Evolutionary conservation across 30 jellyfish, hydroid and myxozoan species (phyloP), one percentile per base, ranked within the genome.

Genomic region (Pseudorhiza aurosa): DNA sequence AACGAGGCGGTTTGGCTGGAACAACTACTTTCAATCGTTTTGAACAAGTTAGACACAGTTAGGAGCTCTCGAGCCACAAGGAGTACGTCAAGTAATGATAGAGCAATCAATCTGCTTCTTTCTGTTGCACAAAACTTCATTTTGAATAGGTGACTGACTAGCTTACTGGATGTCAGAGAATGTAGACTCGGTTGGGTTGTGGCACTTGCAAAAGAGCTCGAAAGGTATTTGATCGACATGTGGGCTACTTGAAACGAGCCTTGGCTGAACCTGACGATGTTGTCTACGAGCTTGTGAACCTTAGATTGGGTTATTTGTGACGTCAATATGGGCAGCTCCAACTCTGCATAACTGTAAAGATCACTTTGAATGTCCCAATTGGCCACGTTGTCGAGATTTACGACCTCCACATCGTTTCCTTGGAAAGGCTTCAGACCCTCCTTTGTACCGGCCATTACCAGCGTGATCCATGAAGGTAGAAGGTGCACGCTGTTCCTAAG

Each of bases 351-450:
- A 57, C 74, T 40, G 32, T 70, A 70, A 22, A 83, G n/a, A 37
- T 83, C 95, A 32, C 85, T 68, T 49, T 83, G 95, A 39, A 83
- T 42, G 35, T 83, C 95, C 95, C 95, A 83, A 58, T 70, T 69
- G 6, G 85, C 75, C 14, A 83, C 79, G 19, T 83, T 70, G 37
- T 83, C 95, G 2, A 83, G 45, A 32, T 45, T 27, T 1, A 83
- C 64, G 46, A 68, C 87, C 12, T 68, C 65, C 6, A 12, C 25
- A 4, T 46, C 72, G 10, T 17, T 30, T 37, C 25, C 72, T 9
- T 50, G 40, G 39, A 83, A 60, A 18, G 40, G 55, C 50, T 68
- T 73, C 35, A 83, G 27, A 36, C 87, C 58, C 21, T 45, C 77
- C 31, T 0, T 24, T 22, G 95, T 46, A 5, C 95, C 95, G 27